Evolutionary conservation across 2,113 vertebrate genomes (phyloP).

Genomic region (Aspidoscelis tigris): DNA sequence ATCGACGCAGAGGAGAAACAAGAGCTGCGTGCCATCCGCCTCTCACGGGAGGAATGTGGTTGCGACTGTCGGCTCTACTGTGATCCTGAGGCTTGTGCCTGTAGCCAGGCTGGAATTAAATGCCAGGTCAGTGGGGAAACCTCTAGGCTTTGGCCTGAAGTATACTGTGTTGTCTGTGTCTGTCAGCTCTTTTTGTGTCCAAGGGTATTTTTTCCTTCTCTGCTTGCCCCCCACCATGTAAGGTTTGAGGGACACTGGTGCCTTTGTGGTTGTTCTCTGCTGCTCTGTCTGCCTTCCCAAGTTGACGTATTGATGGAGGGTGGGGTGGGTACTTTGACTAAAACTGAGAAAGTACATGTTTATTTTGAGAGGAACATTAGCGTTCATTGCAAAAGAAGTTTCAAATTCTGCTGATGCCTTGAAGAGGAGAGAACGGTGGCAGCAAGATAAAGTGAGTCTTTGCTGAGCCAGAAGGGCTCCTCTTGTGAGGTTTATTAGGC

Average conservation of each 20-base stretch:
- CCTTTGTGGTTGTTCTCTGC: neutral
- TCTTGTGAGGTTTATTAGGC: neutral
- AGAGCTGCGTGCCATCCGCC: conserved; percentile 91
- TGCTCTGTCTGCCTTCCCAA: neutral
- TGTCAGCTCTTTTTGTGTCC: neutral
- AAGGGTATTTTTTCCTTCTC: no score
- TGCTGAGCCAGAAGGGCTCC: neutral
- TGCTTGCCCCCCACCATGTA: no score
- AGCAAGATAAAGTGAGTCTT: neutral
- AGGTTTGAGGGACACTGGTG: neutral
- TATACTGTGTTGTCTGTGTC: neutral
- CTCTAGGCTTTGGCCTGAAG: conserved; percentile 24
- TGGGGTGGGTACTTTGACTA: no score
- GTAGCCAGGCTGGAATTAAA: conserved; percentile 96
- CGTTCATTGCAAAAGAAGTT: neutral
- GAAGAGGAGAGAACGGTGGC: no score
- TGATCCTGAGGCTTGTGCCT: conserved; percentile 93
- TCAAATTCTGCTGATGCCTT: neutral
- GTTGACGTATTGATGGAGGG: no score
- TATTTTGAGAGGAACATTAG: neutral
- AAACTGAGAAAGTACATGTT: no score
- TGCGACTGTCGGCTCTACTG: conserved; percentile 97
- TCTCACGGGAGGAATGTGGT: conserved; percentile 95
- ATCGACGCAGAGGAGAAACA: conserved; percentile 95
- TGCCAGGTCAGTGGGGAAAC: conserved; percentile 84